Evolutionary conservation across 2,888 invertebrate species (phyloP), one percentile per base, ranked within the genome.

Genomic region (Hesperia comma): DNA sequence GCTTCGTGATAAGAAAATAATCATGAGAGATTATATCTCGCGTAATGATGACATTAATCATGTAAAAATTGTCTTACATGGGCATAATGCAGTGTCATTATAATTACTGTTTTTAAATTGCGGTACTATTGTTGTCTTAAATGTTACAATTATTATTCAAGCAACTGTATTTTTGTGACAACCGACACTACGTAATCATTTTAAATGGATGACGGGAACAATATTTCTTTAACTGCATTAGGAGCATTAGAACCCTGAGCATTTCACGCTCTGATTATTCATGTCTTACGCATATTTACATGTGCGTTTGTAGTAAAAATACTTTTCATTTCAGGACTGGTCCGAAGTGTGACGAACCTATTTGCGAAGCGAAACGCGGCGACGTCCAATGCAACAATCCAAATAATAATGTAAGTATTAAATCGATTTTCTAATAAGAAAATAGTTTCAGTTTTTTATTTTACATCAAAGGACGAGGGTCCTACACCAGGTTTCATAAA

Each of bases 341-440:
- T 40, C 71, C 74, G 2, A 68, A 68, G 63, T 86, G 86, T 70
- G 72, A 80, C 0, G 67, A 69, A 12, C 63, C 68, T 15, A 66
- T 72, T 26, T 86, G 86, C 57, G 71, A 69, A 8, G 67, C 69
- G 3, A 75, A 73, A 10, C 79, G 87, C 7, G 87, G 86, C 33
- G 87, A 86, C 61, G 63, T 76, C 1, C 77, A 72, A 15, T 87
- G 86, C 69, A 78, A 69, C 5, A 74, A 76, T 43, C 71, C 72
- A 4, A 78, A 72, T 68, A 73, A 75, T 60, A 73, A 80, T 56
- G 86, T 86, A 76, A 81, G 84, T 79, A 54, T 43, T 15, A 12
- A 10, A 37, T 37, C 8, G 10, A 37, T 37, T 10, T 37, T 10
- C 12, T 12, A 37, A 12, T 10, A 8, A 12, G 8, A 37, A 37